phyloP scores from a whole-genome alignment of 1,140 invertebrate genomes.

The Atta texana region DNA sequence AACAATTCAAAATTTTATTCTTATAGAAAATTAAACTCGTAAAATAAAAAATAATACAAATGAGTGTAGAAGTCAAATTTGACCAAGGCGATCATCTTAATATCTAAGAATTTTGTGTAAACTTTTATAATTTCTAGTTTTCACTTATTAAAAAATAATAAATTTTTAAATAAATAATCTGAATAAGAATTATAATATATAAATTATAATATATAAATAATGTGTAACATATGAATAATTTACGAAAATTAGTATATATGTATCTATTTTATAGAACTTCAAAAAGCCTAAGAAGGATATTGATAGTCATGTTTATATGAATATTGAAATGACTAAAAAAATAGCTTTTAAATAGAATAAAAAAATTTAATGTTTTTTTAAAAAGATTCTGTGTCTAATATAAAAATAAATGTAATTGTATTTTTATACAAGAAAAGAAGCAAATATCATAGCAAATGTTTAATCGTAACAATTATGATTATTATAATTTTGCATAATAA shows the following conservation, averaged over 20 bases:
- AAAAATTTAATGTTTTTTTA: background rate
- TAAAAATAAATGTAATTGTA: background rate
- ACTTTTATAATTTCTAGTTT: too few relatives aligned
- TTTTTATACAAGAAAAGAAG: background rate
- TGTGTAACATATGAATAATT: background rate
- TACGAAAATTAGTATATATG: background rate
- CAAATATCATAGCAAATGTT: background rate
- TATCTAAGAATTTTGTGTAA: too few relatives aligned
- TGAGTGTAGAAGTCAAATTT: too few relatives aligned
- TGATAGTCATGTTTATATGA: background rate
- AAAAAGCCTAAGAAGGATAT: background rate
- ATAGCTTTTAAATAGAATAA: background rate
- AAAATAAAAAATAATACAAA: background rate
- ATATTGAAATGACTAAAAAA: background rate
- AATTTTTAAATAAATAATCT: background rate
- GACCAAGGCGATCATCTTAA: too few relatives aligned
- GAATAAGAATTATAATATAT: background rate
- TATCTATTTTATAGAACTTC: background rate
- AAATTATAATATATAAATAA: background rate
- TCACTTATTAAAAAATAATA: background rate
- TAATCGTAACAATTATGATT: background rate
- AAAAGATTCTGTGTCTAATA: background rate
- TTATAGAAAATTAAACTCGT: background rate
- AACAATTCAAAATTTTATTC: background rate
- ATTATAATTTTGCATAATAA: conserved; percentile 12